Evolutionary conservation across 2,797 vertebrate species (phyloP).

Genomic region (Pseudotriccus pelzelni): DNA sequence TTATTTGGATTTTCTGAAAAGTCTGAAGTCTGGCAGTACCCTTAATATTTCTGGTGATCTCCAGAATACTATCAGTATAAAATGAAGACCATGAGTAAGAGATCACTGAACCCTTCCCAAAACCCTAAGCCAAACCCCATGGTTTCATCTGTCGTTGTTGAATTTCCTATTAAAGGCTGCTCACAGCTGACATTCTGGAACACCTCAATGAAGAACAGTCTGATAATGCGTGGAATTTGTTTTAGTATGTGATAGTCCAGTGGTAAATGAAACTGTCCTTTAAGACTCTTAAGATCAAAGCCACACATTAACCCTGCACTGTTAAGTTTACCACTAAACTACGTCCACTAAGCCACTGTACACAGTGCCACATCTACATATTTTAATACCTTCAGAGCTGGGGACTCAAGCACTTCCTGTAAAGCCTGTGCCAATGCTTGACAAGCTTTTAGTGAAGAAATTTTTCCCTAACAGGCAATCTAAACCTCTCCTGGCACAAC

Average conservation of each 20-base stretch:
- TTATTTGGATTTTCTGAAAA: neutral
- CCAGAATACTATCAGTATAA: neutral
- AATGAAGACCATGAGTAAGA: neutral
- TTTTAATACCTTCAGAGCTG: neutral
- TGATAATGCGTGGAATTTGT: neutral
- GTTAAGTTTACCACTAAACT: neutral
- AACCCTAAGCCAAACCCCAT: neutral
- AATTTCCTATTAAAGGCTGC: neutral
- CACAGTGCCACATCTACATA: neutral
- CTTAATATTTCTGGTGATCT: neutral
- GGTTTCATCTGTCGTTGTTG: neutral
- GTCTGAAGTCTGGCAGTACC: neutral
- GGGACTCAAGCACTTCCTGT: neutral
- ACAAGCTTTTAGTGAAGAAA: neutral
- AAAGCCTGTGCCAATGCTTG: neutral
- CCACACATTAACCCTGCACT: neutral
- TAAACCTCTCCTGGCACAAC: neutral
- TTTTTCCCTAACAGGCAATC: neutral
- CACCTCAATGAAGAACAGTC: neutral
- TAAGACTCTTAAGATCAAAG: neutral
- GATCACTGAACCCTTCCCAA: neutral
- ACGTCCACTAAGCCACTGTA: neutral
- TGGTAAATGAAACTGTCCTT: neutral
- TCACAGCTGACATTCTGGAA: neutral
- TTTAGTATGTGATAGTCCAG: neutral